These are phyloP conservation scores for Acanthopagrus latus DNA, from an alignment of 2,797 vertebrate genomes.

Conservation along the genomic window DNA sequence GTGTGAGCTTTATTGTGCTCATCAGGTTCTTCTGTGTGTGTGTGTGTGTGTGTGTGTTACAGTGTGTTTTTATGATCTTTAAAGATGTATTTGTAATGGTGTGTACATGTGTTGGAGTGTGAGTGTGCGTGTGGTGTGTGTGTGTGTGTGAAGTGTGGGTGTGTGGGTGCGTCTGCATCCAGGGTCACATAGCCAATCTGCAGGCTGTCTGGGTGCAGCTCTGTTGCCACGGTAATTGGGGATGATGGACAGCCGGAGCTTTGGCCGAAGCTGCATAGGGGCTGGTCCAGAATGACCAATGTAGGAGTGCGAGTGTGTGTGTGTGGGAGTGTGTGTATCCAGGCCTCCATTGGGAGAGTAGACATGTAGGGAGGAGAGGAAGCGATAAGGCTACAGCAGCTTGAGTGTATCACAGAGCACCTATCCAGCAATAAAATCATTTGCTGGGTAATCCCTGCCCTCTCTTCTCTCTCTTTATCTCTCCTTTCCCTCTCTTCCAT, in stretches of 20 bases:
- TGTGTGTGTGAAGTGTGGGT: slow-evolving; percentile 44
- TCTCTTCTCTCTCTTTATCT: slow-evolving; percentile 48
- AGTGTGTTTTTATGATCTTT: slow-evolving; percentile 42
- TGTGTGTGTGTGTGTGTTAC: slow-evolving; percentile 25
- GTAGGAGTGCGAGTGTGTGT: slow-evolving; percentile 48
- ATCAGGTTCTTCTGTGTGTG: slow-evolving; percentile 43
- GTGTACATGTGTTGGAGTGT: slow-evolving; percentile 7
- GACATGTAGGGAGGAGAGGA: slow-evolving; percentile 57
- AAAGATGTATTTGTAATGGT: slow-evolving; percentile 35
- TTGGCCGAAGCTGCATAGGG: slow-evolving; percentile 79
- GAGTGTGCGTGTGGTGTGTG: slow-evolving; percentile 29
- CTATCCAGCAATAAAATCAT: slow-evolving; percentile 64
- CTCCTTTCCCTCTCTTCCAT: slow-evolving; percentile 10
- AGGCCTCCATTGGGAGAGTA: slow-evolving; percentile 60
- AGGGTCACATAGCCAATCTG: slow-evolving; percentile 83
- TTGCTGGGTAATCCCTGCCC: slow-evolving; percentile 65
- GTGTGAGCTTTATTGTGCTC: slow-evolving; percentile 33
- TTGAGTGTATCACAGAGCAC: slow-evolving; percentile 63
- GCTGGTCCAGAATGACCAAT: slow-evolving; percentile 78
- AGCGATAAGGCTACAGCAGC: slow-evolving; percentile 68
- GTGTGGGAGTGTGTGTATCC: slow-evolving; percentile 33
- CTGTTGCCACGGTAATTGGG: slow-evolving; percentile 88
- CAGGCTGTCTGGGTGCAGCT: slow-evolving; percentile 82
- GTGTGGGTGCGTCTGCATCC: slow-evolving; percentile 65
- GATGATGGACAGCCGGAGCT: slow-evolving; percentile 86